Evolutionary conservation across 2,888 invertebrate species (phyloP).

Genomic region (Dasypolia templi): DNA sequence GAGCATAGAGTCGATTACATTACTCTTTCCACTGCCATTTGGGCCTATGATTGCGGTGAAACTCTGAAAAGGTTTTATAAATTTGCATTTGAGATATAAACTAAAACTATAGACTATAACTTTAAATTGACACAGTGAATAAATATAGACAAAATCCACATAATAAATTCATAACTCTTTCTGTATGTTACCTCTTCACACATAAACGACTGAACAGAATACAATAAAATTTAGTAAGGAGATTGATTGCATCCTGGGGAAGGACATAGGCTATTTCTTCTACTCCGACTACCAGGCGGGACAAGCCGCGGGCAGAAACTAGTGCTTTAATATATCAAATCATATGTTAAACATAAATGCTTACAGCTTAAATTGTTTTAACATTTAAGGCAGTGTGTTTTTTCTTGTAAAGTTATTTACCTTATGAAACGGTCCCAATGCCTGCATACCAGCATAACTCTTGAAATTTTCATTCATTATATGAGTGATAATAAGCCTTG

Average conservation of each 20-base stretch:
- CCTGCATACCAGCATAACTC: constrained; percentile 96
- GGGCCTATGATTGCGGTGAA: constrained; percentile 99
- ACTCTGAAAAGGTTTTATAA: constrained; percentile 91
- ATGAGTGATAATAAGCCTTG: constrained; percentile 96
- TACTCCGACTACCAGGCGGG: no score
- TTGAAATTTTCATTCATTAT: constrained; percentile 99
- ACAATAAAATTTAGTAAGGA: no score
- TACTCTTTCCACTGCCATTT: constrained; percentile 99
- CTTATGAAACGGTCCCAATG: constrained; percentile 98
- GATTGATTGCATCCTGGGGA: no score
- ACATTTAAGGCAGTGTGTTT: background rate
- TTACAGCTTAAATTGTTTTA: background rate
- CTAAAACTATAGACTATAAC: background rate
- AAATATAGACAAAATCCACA: background rate
- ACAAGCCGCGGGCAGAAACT: no score
- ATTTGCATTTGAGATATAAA: no score
- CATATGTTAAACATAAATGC: background rate
- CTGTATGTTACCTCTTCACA: no score
- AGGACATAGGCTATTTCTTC: no score
- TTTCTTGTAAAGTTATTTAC: constrained; percentile 84
- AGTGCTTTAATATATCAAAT: background rate
- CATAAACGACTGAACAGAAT: no score
- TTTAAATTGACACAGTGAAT: background rate
- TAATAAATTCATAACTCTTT: no score
- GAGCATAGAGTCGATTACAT: constrained; percentile 99